Conservation (phyloP, 2,113 vertebrate genomes). For the Pygathrix nemaeus region DNA sequence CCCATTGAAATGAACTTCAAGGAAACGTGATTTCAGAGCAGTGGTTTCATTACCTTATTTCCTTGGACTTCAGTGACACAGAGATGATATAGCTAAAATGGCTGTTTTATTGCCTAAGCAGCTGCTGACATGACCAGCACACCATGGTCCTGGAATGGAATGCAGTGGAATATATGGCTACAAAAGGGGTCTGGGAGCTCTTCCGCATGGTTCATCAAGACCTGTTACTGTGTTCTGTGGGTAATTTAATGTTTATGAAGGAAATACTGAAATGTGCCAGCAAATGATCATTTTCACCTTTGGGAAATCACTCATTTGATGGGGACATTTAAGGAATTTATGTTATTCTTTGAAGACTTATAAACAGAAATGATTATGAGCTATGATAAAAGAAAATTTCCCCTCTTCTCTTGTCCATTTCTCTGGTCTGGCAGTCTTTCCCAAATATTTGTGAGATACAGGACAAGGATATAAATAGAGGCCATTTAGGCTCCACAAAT, state of each 20-base stretch:
- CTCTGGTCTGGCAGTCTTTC: neutral
- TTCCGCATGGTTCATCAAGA: neutral
- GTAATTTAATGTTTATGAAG: slow-evolving; percentile 30
- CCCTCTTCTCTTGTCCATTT: neutral
- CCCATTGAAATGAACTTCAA: neutral
- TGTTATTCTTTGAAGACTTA: slow-evolving; percentile 24
- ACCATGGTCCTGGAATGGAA: neutral
- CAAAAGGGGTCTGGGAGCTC: slow-evolving; percentile 29
- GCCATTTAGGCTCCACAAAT: neutral
- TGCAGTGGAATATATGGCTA: neutral
- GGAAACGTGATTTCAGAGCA: neutral
- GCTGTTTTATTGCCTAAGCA: neutral
- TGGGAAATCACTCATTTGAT: slow-evolving; percentile 28
- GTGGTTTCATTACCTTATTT: slow-evolving; percentile 8
- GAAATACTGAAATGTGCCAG: neutral
- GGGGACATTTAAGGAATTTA: slow-evolving; percentile 38
- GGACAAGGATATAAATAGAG: neutral
- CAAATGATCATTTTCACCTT: neutral
- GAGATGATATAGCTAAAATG: neutral
- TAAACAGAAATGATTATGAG: neutral
- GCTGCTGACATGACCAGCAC: neutral
- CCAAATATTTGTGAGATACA: neutral
- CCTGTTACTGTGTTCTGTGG: neutral
- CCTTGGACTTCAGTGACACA: neutral
- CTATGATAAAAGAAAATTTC: neutral